Conservation (phyloP, 1,140 invertebrate species). For the Meloidogyne hapla region DNA sequence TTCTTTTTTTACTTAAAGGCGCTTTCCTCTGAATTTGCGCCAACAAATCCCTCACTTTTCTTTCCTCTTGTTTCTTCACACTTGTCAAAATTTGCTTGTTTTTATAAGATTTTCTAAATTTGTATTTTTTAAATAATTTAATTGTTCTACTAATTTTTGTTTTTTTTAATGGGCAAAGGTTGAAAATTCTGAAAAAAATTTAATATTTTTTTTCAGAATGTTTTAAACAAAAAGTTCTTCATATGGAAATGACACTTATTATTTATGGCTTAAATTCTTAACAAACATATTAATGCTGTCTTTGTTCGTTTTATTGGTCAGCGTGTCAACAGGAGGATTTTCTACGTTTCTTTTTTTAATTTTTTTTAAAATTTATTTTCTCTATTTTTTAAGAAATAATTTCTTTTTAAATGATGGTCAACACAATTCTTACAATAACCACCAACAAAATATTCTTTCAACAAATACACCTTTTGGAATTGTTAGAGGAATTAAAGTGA, state of each 20-base stretch:
- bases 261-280: neutral
- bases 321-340: neutral
- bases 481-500: constrained; percentile 51
- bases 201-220: no score
- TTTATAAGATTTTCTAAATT: constrained; percentile 4
- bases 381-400: neutral
- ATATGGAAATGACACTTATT: neutral
- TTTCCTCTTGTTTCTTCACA: neutral
- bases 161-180: neutral
- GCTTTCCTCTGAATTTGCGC: neutral
- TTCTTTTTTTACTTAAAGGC: neutral
- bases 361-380: neutral
- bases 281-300: neutral
- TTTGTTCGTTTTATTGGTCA: neutral
- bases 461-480: constrained; percentile 61
- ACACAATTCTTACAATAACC: neutral
- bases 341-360: neutral
- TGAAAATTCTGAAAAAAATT: neutral
- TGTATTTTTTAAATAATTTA: neutral
- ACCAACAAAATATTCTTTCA: constrained; percentile 12
- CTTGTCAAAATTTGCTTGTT: neutral
- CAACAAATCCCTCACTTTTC: neutral
- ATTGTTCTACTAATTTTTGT: neutral
- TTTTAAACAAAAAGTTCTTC: no score
- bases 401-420: neutral